phyloP scores from a whole-genome alignment of 2,797 vertebrate species.

The Sorex maritimensis region DNA sequence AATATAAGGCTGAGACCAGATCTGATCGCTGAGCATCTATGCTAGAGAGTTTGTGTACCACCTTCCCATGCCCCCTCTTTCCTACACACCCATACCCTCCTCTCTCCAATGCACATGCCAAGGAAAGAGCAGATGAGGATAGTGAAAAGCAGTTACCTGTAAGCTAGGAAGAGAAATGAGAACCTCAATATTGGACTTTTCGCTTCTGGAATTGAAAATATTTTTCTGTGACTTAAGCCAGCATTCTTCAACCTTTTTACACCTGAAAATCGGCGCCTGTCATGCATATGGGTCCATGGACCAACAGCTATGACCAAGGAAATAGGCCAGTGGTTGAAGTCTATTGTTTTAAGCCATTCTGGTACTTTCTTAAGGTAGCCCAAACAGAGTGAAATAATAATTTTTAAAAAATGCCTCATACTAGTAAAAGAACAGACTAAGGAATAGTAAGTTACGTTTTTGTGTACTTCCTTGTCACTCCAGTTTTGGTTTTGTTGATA shows the following conservation, averaged over 20 bases:
- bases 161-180: not conserved
- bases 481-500: conserved; percentile 1
- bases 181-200: not conserved
- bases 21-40: too few species aligned
- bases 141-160: not conserved
- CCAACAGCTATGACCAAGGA: too few species aligned
- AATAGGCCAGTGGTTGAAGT: too few species aligned
- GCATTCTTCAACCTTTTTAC: too few species aligned
- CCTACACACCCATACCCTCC: too few species aligned
- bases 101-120: not conserved
- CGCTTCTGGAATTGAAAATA: not conserved
- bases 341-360: not conserved
- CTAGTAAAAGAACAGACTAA: conserved; percentile 38
- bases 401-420: not conserved
- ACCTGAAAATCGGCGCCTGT: too few species aligned
- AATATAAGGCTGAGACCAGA: not conserved
- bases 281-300: too few species aligned
- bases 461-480: not conserved
- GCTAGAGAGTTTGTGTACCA: not conserved
- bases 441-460: not conserved
- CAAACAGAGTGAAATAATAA: not conserved
- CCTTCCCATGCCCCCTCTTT: not conserved
- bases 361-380: not conserved
- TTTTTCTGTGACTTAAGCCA: not conserved
- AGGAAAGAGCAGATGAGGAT: not conserved